A percentile compares a stretch with the other conserved stretches of the same genome.
Conservation (phyloP, 1,140 invertebrate genomes). For the Zaprionus lachaisei region DNA sequence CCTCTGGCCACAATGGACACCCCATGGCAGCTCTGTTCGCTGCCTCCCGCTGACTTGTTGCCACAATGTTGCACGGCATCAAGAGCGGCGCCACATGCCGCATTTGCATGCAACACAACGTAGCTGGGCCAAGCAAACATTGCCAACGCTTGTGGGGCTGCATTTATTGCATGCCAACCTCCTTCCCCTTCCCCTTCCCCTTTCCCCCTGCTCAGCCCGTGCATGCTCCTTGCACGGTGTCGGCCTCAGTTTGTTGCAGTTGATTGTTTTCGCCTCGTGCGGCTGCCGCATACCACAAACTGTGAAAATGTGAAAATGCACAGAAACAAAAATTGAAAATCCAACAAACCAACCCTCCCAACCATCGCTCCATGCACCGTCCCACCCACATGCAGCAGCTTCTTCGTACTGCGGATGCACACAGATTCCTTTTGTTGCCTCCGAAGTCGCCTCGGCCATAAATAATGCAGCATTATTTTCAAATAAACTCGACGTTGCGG, state of each 20-base stretch:
- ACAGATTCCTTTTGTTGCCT: constrained; percentile 47
- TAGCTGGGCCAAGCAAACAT: constrained; percentile 45
- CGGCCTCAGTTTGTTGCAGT: constrained; percentile 53
- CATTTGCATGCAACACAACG: constrained; percentile 72
- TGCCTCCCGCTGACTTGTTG: constrained; percentile 54
- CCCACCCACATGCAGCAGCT: constrained; percentile 26
- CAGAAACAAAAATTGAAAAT: constrained; percentile 73
- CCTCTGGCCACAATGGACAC: constrained; percentile 5
- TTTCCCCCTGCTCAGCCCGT: not conserved
- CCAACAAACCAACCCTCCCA: not conserved
- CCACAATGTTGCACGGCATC: constrained; percentile 56
- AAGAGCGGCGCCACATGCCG: constrained; percentile 49
- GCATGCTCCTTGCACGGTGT: constrained; percentile 2
- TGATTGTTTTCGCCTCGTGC: constrained; percentile 71
- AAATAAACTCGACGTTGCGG: constrained; percentile 70
- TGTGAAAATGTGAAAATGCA: constrained; percentile 71
- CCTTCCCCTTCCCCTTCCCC: not conserved
- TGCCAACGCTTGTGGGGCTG: constrained; percentile 26
- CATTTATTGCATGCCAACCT: constrained; percentile 48
- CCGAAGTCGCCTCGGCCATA: constrained; percentile 57
- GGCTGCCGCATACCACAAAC: constrained; percentile 60
- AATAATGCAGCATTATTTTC: constrained; percentile 81
- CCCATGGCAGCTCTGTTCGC: constrained; percentile 4
- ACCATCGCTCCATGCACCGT: not conserved
- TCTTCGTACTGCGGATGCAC: constrained; percentile 6